phyloP scores from a whole-genome alignment of 2,113 vertebrate genomes.

The Pyxicephalus adspersus region DNA sequence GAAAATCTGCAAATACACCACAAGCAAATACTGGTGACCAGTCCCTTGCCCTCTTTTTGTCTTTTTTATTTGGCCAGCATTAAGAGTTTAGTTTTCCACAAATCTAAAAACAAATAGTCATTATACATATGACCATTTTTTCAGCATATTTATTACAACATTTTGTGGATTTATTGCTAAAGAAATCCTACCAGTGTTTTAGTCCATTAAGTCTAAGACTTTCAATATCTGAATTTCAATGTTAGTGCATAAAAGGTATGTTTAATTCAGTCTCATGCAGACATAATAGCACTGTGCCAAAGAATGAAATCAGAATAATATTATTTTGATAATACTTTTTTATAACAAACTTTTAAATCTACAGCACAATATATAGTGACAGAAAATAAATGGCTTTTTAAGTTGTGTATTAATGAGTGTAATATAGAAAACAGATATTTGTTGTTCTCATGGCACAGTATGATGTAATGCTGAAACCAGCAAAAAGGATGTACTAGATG shows the following conservation, averaged over 20 bases:
- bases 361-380: background rate
- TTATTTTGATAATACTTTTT: background rate
- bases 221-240: background rate
- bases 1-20: too few species aligned
- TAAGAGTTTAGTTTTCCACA: too few species aligned
- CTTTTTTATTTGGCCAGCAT: too few species aligned
- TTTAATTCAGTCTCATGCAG: background rate
- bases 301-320: background rate
- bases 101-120: too few species aligned
- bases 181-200: too few species aligned
- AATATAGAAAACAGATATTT: background rate
- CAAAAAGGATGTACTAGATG: constrained; percentile 13
- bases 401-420: background rate
- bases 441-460: background rate
- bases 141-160: too few species aligned
- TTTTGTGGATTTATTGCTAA: too few species aligned
- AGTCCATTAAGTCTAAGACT: too few species aligned
- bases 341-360: background rate
- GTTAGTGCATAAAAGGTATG: background rate
- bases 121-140: too few species aligned
- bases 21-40: too few species aligned
- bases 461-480: constrained; percentile 15
- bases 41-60: too few species aligned
- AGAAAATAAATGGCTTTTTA: background rate
- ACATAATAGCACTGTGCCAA: background rate